Base-by-base conservation (phyloP, 1,140 invertebrate genomes). In the Akabosia matsudoensis region DNA sequence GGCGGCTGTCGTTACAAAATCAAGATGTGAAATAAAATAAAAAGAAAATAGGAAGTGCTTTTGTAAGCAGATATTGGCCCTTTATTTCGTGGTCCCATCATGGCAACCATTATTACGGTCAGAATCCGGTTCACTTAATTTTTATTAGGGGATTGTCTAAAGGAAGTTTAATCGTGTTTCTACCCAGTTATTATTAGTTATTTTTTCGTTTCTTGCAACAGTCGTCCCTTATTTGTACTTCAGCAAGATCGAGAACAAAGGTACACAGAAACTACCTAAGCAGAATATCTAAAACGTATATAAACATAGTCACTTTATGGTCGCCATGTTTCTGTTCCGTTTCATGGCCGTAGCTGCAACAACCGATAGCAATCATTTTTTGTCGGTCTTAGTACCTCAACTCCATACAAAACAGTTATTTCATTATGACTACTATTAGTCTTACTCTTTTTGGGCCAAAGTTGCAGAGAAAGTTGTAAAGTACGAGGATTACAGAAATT, bases 101-200 rank as follows among this genome's bases (percentile, higher is more conserved):
- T n/a, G 61, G 24, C 61, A 67, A 67, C 61, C 61, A 67, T 67
- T 67, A 67, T 67, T 67, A 67, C 61, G 31, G 61, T 67, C n/a
- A 67, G 61, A 67, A 67, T 67, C 61, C 61, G 61, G 61, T 67
- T 67, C 61, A 24, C 61, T 67, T 67, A 28, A 67, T 67, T 67
- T 67, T 67, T 67, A 67, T 67, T 67, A 67, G 61, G 30, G 54
- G 61, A 13, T 30, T 67, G 61, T 56, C 7, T 18, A 31, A 30
- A 67, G 61, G 61, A 67, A 67, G 61, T 67, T 67, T 10, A 67
- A 67, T 24, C 31, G 10, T 67, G 61, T 22, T n/a, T 30, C 61
- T 67, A 67, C 61, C 61, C 61, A 30, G 24, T 67, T 67, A 67
- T 67, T 67, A 67, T 30, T 28, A 30, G 61, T 7, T n/a, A n/a